phyloP scores from a whole-genome alignment of 2,797 vertebrate genomes.

The Tympanoctomys barrerae region DNA sequence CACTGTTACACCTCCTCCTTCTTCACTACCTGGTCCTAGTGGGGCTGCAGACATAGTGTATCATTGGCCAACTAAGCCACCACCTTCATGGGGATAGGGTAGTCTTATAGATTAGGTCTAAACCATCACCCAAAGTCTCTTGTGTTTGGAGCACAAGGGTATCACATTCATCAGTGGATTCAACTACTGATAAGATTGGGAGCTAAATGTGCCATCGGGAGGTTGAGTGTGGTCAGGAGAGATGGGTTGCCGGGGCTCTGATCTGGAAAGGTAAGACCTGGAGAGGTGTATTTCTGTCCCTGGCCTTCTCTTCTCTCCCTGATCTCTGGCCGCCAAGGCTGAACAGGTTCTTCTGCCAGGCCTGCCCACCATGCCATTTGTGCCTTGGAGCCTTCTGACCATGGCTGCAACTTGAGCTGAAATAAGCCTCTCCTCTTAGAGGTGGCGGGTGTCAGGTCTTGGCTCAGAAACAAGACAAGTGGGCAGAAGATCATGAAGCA shows the following conservation, averaged over 20 bases:
- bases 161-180: not conserved
- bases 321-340: not conserved
- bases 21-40: not conserved
- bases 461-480: not conserved
- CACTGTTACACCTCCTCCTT: not conserved
- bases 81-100: not conserved
- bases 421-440: not conserved
- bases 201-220: too few relatives aligned
- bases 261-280: too few relatives aligned
- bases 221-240: too few relatives aligned
- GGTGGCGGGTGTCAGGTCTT: not conserved
- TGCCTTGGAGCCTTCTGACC: not conserved
- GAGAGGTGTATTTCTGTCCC: too few relatives aligned
- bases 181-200: too few relatives aligned
- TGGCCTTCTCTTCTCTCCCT: not conserved
- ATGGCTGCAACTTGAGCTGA: not conserved
- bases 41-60: rapidly evolving
- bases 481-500: too few relatives aligned
- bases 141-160: not conserved
- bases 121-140: not conserved
- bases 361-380: not conserved
- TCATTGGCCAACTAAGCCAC: not conserved
- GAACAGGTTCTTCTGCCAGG: not conserved
- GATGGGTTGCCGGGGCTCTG: too few relatives aligned
- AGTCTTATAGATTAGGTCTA: not conserved